Base-by-base conservation (phyloP, 2,888 invertebrate genomes). In the Perizoma affinitatum region DNA sequence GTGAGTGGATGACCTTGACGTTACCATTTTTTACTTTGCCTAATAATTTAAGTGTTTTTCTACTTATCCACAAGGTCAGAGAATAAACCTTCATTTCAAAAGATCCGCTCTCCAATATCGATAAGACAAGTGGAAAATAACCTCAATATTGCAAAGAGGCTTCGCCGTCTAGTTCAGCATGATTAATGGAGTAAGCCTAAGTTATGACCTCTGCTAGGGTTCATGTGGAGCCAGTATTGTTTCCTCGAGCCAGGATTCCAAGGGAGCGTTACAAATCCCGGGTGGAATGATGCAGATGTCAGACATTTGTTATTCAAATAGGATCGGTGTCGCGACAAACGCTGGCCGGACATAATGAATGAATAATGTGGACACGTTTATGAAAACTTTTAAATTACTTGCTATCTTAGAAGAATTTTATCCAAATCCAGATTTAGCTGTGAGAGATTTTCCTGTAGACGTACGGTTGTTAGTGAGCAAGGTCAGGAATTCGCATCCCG, bases 251-350 rank as follows among this genome's bases (percentile, higher is more conserved):
- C 71, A 75, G 72, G 77, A 80, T 83, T 83, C 78, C 72, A 78
- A 73, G 75, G 79, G 72, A 71, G 68, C 69, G 70, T 75, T 79
- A 71, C 76, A 84, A 86, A 84, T 85, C 83, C 74, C 78, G 64
- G 73, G 71, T 75, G 77, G 83, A 79, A 80, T 79, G 86, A 87
- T 88, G 90, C 86, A 88, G 88, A 90, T 90, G 88, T 82, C 84
- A 81, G 74, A 78, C 79, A 88, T 91, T 92, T 92, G 91, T 88
- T 90, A 92, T 92, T 92, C 90, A 91, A 88, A 92, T 91, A 80
- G 79, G 86, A 55, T 58, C 55, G 62, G 81, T 85, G 84, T 81
- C 85, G 81, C 83, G 84, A 82, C 84, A 82, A 87, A 90, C 88
- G 88, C 87, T 87, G 86, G 56, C 67, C 82, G 84, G 64, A 89